Percentiles rank a stretch among this genome's conserved stretches.
Evolutionary conservation across 1,140 invertebrate species (phyloP).

Genomic region (Papilio polytes): DNA sequence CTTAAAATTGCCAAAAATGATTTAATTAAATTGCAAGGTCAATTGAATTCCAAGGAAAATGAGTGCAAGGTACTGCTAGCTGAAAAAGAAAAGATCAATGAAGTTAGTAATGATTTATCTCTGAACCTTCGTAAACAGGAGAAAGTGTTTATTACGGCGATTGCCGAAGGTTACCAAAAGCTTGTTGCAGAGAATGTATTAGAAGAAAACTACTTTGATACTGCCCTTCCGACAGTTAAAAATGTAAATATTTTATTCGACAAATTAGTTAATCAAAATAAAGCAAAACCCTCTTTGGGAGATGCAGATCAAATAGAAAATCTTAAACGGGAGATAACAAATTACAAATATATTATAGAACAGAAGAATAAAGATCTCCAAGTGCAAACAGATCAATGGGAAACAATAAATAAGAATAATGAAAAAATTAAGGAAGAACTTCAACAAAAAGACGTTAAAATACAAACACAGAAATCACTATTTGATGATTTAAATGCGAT

Average conservation of each 20-base stretch:
- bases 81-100: constrained; percentile 68
- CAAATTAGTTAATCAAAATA: constrained; percentile 46
- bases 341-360: constrained; percentile 50
- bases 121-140: constrained; percentile 67
- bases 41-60: constrained; percentile 63
- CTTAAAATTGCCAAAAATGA: constrained; percentile 50
- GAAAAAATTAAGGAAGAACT: constrained; percentile 43
- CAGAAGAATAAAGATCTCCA: constrained; percentile 57
- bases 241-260: constrained; percentile 57
- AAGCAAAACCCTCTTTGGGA: constrained; percentile 37
- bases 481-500: constrained; percentile 55
- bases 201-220: constrained; percentile 51
- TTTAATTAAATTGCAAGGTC: constrained; percentile 53
- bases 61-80: constrained; percentile 61
- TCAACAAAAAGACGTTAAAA: constrained; percentile 52
- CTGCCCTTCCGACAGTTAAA: constrained; percentile 46
- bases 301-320: constrained; percentile 47
- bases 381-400: constrained; percentile 44
- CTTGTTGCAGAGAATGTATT: constrained; percentile 56
- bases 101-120: constrained; percentile 70
- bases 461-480: constrained; percentile 48
- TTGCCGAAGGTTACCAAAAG: constrained; percentile 53
- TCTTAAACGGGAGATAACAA: constrained; percentile 52
- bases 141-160: constrained; percentile 52
- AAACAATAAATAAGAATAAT: constrained; percentile 48